These are phyloP conservation scores for Antigone vipio DNA, from an alignment of 2,113 vertebrate genomes.

Conservation along the genomic window DNA sequence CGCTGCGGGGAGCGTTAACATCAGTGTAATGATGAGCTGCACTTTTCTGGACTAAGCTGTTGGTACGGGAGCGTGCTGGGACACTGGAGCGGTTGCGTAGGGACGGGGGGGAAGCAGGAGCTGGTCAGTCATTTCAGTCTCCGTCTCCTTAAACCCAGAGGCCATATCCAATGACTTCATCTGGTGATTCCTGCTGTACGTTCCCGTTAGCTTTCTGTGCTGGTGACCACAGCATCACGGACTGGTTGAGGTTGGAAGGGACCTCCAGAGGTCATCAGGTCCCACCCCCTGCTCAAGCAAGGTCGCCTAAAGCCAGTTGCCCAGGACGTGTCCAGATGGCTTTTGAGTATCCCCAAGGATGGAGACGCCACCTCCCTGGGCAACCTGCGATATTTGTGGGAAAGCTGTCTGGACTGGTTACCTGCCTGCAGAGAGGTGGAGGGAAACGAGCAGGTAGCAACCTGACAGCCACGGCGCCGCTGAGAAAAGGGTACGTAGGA, in stretches of 20 bases:
- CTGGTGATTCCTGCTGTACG: neutral
- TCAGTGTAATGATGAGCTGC: too few relatives aligned
- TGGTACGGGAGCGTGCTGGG: neutral
- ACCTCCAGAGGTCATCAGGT: neutral
- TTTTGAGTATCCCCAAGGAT: neutral
- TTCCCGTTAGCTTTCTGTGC: neutral
- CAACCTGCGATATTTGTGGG: too few relatives aligned
- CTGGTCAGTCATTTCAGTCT: neutral
- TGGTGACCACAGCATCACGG: neutral
- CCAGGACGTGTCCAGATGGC: neutral
- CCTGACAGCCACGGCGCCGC: too few relatives aligned
- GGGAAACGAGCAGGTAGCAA: too few relatives aligned
- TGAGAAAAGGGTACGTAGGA: too few relatives aligned
- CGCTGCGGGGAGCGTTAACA: accelerated
- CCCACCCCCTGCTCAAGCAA: neutral
- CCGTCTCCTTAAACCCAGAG: neutral
- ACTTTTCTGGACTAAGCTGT: neutral
- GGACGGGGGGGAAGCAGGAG: neutral
- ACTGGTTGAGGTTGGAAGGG: neutral
- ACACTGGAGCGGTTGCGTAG: too few relatives aligned
- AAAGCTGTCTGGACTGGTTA: too few relatives aligned
- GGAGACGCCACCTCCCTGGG: too few relatives aligned
- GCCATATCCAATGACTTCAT: neutral
- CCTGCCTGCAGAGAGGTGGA: too few relatives aligned
- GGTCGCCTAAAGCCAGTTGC: neutral